Base-by-base conservation (phyloP, 1,140 invertebrate genomes). In the Coenobita brevimanus region DNA sequence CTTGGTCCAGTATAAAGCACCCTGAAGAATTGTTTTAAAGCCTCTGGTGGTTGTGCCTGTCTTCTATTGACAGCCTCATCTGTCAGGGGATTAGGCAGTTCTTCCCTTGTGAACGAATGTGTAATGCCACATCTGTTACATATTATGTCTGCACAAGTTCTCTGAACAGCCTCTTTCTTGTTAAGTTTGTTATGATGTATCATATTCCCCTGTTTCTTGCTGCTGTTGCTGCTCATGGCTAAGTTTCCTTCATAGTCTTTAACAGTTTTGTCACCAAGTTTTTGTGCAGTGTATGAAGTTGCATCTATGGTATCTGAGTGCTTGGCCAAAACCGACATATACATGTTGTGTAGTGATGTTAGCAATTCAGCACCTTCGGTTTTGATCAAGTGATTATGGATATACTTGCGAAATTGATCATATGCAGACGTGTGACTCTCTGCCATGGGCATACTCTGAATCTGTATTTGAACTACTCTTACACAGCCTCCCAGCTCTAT, bases 1-100 rank as follows among this genome's bases (percentile, higher is more conserved):
- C n/a, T n/a, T n/a, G n/a, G n/a, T n/a, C n/a, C n/a, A n/a, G 64
- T 69, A 69, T 69, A 69, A 17, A 69, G 64, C 6, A 69, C 64
- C 27, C 64, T 8, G 24, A 69, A 69, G 8, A 69, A 69, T 10
- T 69, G 17, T 27, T 17, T 13, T 27, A 69, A 27, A n/a, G 10
- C 24, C 8, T 8, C 17, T 10, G 64, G 64, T n/a, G 64, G 10
- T 8, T 13, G 13, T 69, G 8, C 24, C 27, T 69, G 64, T 6
- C 64, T 27, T 69, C 17, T 69, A n/a, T 8, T 27, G 8, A 69
- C 24, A 17, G 64, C 17, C 27, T 69, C 64, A 69, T 13, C 64
- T 17, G 64, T 69, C 17, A n/a, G 27, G 10, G 27, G 64, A 27
- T 10, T 69, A 30, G 13, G 64, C 13, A 17, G 27, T 8, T 6